A percentile compares a stretch with the other conserved stretches of the same genome.
phyloP scores from a whole-genome alignment of 2,797 vertebrate genomes.

The Manis crassicaudata region DNA sequence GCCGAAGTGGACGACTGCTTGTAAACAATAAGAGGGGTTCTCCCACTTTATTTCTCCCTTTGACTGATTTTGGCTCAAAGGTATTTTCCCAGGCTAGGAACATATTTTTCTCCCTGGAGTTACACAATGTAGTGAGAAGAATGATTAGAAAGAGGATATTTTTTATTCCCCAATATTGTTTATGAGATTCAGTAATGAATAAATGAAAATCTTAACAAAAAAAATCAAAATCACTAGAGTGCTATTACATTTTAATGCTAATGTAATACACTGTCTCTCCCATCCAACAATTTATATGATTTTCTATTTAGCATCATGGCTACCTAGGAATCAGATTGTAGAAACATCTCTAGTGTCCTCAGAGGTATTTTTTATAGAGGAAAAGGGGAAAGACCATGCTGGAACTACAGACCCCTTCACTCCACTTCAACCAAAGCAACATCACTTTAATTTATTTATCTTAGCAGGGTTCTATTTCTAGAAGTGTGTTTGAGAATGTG shows the following conservation, averaged over 20 bases:
- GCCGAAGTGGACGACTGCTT: too few relatives aligned
- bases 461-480: neutral
- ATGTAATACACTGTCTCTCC: neutral
- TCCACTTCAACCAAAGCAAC: neutral
- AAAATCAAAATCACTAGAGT: neutral
- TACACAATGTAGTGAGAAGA: neutral
- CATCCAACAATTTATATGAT: neutral
- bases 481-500: neutral
- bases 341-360: neutral
- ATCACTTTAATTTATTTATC: neutral
- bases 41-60: too few relatives aligned
- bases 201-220: neutral
- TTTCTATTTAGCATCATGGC: neutral
- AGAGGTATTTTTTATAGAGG: neutral
- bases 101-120: too few relatives aligned
- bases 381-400: neutral
- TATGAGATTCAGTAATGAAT: neutral
- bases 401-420: neutral
- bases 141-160: neutral
- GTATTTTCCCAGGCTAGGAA: too few relatives aligned
- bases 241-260: neutral
- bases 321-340: neutral
- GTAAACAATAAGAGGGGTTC: too few relatives aligned
- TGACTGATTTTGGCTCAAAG: too few relatives aligned
- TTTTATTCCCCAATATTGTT: neutral